Percentiles rank a stretch among this genome's conserved stretches.
phyloP scores from a whole-genome alignment of 2,113 vertebrate genomes.

The Rhizomys pruinosus region DNA sequence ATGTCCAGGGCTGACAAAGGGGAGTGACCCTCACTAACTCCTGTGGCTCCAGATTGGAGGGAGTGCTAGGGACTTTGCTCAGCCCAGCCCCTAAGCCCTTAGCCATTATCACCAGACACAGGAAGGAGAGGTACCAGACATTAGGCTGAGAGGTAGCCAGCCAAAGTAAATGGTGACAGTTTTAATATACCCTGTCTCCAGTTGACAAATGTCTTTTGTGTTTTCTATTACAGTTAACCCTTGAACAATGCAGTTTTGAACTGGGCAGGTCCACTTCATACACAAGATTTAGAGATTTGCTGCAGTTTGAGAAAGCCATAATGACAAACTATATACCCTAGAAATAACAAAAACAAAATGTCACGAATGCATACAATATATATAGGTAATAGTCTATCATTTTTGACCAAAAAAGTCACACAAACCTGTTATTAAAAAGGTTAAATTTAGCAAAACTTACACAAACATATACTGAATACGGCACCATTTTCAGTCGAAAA shows the following conservation, averaged over 20 bases:
- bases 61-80: background rate
- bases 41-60: background rate
- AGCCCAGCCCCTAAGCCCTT: background rate
- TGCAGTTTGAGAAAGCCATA: background rate
- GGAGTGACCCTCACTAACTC: background rate
- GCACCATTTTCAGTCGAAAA: background rate
- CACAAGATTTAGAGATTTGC: background rate
- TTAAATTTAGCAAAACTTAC: background rate
- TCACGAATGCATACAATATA: background rate
- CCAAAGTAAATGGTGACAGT: background rate
- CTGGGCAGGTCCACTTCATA: background rate
- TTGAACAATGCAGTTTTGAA: background rate
- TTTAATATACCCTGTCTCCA: background rate
- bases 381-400: background rate
- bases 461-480: background rate
- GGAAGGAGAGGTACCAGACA: no score
- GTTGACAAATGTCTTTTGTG: background rate
- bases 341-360: background rate
- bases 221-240: background rate
- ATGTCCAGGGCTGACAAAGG: background rate
- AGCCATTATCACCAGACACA: background rate
- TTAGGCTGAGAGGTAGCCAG: background rate
- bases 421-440: background rate
- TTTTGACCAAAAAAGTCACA: background rate
- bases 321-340: background rate